Percentiles rank a stretch among this genome's conserved stretches.
Evolutionary conservation across 2,113 vertebrate species (phyloP).

Genomic region (Hippocampus abdominalis): DNA sequence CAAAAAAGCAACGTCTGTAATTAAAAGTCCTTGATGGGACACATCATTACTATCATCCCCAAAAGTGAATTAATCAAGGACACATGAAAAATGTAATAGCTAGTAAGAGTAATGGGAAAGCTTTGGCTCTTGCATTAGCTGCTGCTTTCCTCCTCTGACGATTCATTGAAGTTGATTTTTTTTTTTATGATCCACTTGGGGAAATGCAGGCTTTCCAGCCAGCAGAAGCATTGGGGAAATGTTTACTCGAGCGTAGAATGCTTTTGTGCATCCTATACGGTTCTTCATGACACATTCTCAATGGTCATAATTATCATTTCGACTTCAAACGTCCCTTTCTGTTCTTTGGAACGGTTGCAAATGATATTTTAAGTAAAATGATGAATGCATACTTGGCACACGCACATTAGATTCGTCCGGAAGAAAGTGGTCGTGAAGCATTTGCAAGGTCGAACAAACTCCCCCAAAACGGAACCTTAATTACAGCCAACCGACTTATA

Average conservation of each 20-base stretch:
- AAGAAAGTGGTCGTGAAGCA: not conserved
- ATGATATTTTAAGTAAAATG: too few species aligned
- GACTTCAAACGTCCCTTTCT: too few species aligned
- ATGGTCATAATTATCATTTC: not conserved
- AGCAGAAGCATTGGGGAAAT: not conserved
- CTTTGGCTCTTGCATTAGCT: not conserved
- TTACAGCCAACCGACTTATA: not conserved
- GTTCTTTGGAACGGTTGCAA: too few species aligned
- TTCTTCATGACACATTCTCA: not conserved
- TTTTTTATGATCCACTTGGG: not conserved
- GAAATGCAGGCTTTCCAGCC: slow-evolving; percentile 7
- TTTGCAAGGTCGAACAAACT: not conserved
- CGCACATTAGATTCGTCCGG: too few species aligned
- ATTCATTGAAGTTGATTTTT: slow-evolving; percentile 9
- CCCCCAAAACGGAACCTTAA: not conserved
- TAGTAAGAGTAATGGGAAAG: slow-evolving; percentile 10
- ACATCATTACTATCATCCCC: slow-evolving; percentile 25
- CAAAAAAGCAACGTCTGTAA: slow-evolving; percentile 24
- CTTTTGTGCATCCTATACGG: not conserved
- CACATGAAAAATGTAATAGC: slow-evolving; percentile 28
- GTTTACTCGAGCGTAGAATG: not conserved
- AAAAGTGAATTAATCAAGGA: slow-evolving; percentile 29
- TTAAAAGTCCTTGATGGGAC: slow-evolving; percentile 32
- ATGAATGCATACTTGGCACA: too few species aligned
- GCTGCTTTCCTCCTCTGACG: slow-evolving; percentile 12